These are phyloP conservation scores for Montipora efflorescens DNA, from an alignment of 64 coral and sea anemone species.

Conservation along the genomic window DNA sequence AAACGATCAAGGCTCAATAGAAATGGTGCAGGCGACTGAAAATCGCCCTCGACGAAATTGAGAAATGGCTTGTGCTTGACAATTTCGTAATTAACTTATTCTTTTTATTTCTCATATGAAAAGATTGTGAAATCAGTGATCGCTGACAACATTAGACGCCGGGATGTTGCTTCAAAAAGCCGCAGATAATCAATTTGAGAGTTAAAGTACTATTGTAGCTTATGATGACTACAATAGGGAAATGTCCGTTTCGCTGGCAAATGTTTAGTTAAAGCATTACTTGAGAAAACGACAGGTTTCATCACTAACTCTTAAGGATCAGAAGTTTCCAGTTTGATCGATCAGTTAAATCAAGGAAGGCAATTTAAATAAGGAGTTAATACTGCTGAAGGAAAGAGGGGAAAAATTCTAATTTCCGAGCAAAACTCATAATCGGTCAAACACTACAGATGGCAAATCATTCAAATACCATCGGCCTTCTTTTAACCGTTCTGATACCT, in stretches of 20 bases:
- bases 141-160: not conserved
- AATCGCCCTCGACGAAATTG: not conserved
- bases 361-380: constrained; percentile 57
- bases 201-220: not conserved
- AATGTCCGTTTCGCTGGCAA: constrained; percentile 70
- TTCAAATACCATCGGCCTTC: constrained; percentile 81
- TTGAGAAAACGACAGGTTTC: constrained; percentile 59
- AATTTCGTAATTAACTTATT: constrained; percentile 49
- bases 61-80: constrained; percentile 15
- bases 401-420: constrained; percentile 71
- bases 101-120: constrained; percentile 35
- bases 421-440: constrained; percentile 33
- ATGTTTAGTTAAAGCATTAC: constrained; percentile 91
- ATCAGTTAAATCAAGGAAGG: constrained; percentile 56
- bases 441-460: constrained; percentile 90
- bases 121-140: constrained; percentile 1
- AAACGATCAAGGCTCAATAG: not conserved
- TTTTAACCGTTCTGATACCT: constrained; percentile 73
- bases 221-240: not conserved
- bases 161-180: constrained; percentile 2
- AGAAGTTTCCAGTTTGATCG: constrained; percentile 69
- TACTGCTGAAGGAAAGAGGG: constrained; percentile 4
- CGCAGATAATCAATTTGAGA: constrained; percentile 21
- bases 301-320: constrained; percentile 79
- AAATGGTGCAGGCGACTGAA: not conserved